Base-by-base conservation (phyloP, 1,140 invertebrate species). In the Drosophila novamexicana region DNA sequence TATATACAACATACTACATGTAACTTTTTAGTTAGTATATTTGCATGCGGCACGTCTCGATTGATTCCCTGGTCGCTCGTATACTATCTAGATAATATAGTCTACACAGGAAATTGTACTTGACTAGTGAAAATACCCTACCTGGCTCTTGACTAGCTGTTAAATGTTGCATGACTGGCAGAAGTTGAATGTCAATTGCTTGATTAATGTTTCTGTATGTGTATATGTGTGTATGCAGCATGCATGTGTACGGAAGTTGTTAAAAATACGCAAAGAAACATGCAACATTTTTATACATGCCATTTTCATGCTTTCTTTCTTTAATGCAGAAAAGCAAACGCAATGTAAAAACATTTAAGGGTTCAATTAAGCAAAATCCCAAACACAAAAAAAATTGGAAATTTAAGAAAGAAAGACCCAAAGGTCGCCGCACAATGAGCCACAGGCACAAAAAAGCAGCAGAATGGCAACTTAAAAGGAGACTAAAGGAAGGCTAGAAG, bases 341-440 rank as follows among this genome's bases (percentile, higher is more conserved):
- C 73, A 72, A 79, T 88, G 83, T 83, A 89, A 89, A 88, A 88
- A 88, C 83, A 88, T 88, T 88, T 83, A 88, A 88, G 83, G 84
- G 80, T 88, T 88, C 84, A 88, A 88, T 88, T 88, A 89, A 89
- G 84, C 86, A 64, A 88, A 82, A 80, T 77, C 79, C 83, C 71
- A 80, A 34, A 71, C 45, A 65, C 42, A 54, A 75, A 77, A 86
- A 79, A 16, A 70, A 74, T 69, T 18, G 77, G 22, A 75, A 45
- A 7, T 8, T 3, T 45, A 18, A 67, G 45, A 75, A 64, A 45
- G 50, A 40, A 57, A 61, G 22, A 14, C 50, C 47, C 39, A 56
- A 77, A 70, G 50, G 57, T 40, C 29, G 47, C 32, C 56, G 47
- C 54, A 66, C 64, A 68, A 71, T 67, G 77, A 47, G 56, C 45